These are phyloP conservation scores for Pseudotriccus pelzelni DNA, from an alignment of 2,797 vertebrate species.

Conservation along the genomic window DNA sequence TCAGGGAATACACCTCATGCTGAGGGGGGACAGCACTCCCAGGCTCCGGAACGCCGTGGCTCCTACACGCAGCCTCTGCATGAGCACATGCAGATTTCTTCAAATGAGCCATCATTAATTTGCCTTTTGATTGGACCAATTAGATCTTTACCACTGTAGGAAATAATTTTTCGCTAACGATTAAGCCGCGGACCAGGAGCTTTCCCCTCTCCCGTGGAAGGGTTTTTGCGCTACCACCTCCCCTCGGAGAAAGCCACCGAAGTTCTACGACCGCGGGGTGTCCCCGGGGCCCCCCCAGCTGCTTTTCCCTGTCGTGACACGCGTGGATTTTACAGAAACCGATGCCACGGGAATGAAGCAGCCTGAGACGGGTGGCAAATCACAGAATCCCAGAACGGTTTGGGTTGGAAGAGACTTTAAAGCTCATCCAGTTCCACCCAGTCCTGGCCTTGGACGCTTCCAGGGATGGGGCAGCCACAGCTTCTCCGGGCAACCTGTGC, in stretches of 20 bases:
- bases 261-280: neutral
- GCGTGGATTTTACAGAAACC: accelerated
- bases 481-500: neutral
- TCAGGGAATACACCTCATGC: accelerated
- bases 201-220: neutral
- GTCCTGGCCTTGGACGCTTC: neutral
- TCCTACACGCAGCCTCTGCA: neutral
- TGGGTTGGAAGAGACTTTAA: neutral
- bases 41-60: accelerated
- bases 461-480: neutral
- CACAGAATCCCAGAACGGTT: neutral
- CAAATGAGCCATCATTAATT: constrained; percentile 64
- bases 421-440: neutral
- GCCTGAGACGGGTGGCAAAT: neutral
- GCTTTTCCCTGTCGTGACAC: accelerated
- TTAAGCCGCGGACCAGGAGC: neutral
- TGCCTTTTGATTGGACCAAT: constrained; percentile 66
- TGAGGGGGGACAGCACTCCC: neutral
- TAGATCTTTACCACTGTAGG: constrained; percentile 47
- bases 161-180: constrained; percentile 57
- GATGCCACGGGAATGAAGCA: accelerated
- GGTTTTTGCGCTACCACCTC: neutral
- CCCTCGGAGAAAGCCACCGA: neutral
- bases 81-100: constrained; percentile 5
- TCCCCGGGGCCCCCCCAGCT: neutral